Base-by-base conservation (phyloP, 2,888 invertebrate genomes). In the Cephus pygmeus region DNA sequence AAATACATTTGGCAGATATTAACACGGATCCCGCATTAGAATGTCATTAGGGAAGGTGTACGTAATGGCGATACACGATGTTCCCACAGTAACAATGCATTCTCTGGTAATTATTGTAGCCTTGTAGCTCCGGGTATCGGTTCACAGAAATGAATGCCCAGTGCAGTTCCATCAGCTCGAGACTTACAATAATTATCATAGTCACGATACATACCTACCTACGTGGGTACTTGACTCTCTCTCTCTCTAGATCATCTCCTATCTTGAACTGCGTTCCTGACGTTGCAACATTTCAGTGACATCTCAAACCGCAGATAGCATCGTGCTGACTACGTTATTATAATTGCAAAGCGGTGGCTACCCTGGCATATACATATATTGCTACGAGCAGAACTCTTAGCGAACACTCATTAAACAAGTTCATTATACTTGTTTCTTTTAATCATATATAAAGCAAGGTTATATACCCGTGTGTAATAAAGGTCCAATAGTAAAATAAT, bases 321-420 rank as follows among this genome's bases (percentile, higher is more conserved):
- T 87, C 83, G 79, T 76, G 82, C 79, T 81, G 86, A 84, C 83
- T 80, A 78, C 79, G 81, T 83, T 83, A 81, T 83, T 84, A 83
- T 84, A 87, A 86, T 85, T 84, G 84, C 82, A 81, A 82, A 83
- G 77, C 81, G 78, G 81, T 82, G 79, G 76, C 81, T 23, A 76
- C 34, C 69, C 73, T 74, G 76, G 73, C 80, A 73, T 4, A 68
- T 34, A n/a, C 56, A 9, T 73, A 69, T 69, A 74, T 74, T 9
- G 23, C 83, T 81, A 81, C 76, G 79, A 69, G 78, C 81, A 77
- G 69, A 73, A 75, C 56, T 56, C 23, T 73, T 71, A 35, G 73
- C 75, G 79, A 80, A 78, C 79, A 80, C 81, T 86, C 85, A 82
- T 87, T 85, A 86, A 85, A 84, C 80, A 81, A 82, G 83, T 87